Evolutionary conservation across 1,140 invertebrate species (phyloP).

Genomic region (Helicoverpa armigera): DNA sequence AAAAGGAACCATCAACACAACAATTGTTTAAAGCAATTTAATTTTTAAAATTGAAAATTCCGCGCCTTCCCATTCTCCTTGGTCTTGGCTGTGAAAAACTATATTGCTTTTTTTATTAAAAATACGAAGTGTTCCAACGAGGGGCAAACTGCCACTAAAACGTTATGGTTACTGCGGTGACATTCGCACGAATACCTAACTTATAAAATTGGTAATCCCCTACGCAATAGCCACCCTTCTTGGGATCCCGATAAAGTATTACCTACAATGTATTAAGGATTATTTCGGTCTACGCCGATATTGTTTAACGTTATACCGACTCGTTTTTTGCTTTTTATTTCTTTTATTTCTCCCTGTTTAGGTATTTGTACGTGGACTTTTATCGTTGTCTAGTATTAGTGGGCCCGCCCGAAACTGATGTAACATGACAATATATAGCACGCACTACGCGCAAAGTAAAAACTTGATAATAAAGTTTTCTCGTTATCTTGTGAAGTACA

Average conservation of each 20-base stretch:
- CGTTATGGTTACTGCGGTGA: constrained; percentile 84
- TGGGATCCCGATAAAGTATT: constrained; percentile 71
- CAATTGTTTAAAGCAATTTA: constrained; percentile 75
- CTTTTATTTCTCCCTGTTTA: constrained; percentile 36
- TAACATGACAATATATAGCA: constrained; percentile 24
- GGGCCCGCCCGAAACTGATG: constrained; percentile 14
- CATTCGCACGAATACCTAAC: constrained; percentile 82
- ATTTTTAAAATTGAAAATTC: constrained; percentile 82
- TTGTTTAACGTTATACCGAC: constrained; percentile 59
- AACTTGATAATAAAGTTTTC: constrained; percentile 53
- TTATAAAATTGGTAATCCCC: constrained; percentile 83
- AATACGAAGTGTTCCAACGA: constrained; percentile 81
- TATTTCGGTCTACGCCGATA: constrained; percentile 56
- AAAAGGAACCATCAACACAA: constrained; percentile 44
- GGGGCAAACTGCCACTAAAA: constrained; percentile 83
- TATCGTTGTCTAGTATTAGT: constrained; percentile 28
- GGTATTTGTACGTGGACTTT: constrained; percentile 22
- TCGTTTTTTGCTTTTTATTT: constrained; percentile 54
- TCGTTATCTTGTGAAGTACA: constrained; percentile 48
- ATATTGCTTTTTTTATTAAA: constrained; percentile 85
- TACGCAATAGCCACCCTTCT: constrained; percentile 66
- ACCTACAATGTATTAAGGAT: constrained; percentile 66
- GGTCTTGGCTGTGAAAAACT: constrained; percentile 76
- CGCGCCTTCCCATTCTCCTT: constrained; percentile 63
- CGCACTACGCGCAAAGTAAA: constrained; percentile 24